Conservation (phyloP, 2,113 vertebrate genomes). For the Fulmarus glacialis region DNA sequence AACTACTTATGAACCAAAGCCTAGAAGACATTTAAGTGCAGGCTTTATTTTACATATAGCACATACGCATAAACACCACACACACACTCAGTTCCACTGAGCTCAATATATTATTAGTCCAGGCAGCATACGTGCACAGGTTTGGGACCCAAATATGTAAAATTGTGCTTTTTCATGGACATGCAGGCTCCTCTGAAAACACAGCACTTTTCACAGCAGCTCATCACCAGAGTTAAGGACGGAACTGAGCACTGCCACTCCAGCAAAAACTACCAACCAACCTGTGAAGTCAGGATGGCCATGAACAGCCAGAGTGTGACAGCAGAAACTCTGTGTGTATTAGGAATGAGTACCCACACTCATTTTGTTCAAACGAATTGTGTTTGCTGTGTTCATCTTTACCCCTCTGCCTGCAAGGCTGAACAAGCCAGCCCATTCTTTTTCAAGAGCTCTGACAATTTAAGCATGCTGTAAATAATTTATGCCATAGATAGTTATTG, state of each 20-base stretch:
- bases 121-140: rapidly evolving
- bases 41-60: background rate
- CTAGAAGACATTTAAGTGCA: background rate
- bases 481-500: background rate
- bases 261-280: background rate
- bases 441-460: background rate
- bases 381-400: background rate
- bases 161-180: background rate
- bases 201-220: background rate
- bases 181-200: background rate
- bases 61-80: background rate
- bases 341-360: background rate
- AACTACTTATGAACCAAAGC: background rate
- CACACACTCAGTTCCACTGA: background rate
- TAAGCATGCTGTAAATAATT: background rate
- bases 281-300: background rate
- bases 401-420: background rate
- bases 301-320: background rate
- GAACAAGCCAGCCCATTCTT: background rate
- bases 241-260: background rate
- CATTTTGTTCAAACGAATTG: background rate
- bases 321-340: background rate
- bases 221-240: background rate
- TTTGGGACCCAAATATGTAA: background rate
- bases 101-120: background rate